These are phyloP conservation scores for Ptychobarbus kaznakovi DNA, from an alignment of 2,797 vertebrate genomes.

Conservation along the genomic window DNA sequence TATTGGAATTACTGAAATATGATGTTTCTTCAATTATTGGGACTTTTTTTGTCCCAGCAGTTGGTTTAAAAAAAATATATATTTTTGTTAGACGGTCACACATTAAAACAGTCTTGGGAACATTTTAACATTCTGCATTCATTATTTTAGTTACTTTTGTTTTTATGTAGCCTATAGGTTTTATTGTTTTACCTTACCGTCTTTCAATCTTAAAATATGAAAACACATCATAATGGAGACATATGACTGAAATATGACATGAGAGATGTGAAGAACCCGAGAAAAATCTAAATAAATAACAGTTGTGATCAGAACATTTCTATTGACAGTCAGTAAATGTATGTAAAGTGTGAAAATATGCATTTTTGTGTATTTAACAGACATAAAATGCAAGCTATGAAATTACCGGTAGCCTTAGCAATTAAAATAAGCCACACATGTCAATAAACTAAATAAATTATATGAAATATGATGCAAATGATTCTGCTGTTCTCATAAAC, in stretches of 20 bases:
- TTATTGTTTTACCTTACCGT: not conserved
- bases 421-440: not conserved
- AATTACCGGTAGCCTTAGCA: not conserved
- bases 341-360: not conserved
- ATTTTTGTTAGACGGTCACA: too few relatives aligned
- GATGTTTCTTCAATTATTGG: not conserved
- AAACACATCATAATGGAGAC: not conserved
- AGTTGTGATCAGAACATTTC: not conserved
- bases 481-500: not conserved
- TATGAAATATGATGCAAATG: not conserved
- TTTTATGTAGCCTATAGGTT: not conserved
- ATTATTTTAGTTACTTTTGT: not conserved
- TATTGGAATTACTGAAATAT: not conserved
- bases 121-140: not conserved
- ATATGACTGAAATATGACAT: not conserved
- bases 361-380: not conserved
- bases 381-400: not conserved
- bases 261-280: not conserved
- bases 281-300: not conserved
- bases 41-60: not conserved
- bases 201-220: not conserved
- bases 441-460: not conserved
- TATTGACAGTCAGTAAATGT: not conserved
- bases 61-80: not conserved
- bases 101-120: not conserved